Conservation (phyloP, 92 coral and sea anemone genomes). For the Heliopora coerulea region DNA sequence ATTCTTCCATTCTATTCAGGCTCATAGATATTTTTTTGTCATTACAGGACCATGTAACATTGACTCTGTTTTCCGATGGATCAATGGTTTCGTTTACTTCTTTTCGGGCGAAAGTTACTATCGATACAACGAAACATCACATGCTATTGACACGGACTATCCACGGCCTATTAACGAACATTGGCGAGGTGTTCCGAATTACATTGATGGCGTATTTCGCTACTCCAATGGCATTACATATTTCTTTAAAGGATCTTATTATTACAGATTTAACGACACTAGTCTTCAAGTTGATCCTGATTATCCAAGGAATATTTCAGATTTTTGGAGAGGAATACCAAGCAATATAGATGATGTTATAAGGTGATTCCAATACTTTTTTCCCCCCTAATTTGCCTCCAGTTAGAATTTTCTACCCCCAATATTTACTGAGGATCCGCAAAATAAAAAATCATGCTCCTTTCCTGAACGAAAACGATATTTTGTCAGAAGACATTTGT, state of each 20-base stretch:
- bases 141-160: conserved; percentile 73
- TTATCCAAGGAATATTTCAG: conserved; percentile 66
- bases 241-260: conserved; percentile 77
- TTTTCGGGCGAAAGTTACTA: conserved; percentile 80
- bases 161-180: conserved; percentile 73
- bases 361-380: background rate
- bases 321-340: conserved; percentile 81
- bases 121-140: conserved; percentile 72
- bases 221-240: conserved; percentile 83
- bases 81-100: conserved; percentile 69
- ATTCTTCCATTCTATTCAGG: too few relatives aligned
- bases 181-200: conserved; percentile 79
- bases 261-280: conserved; percentile 78
- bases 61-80: conserved; percentile 83
- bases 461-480: too few relatives aligned
- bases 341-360: conserved; percentile 80
- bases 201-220: conserved; percentile 78
- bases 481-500: too few relatives aligned
- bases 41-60: conserved; percentile 68
- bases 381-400: background rate
- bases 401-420: too few relatives aligned
- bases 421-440: too few relatives aligned
- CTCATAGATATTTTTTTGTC: too few relatives aligned
- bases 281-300: conserved; percentile 67
- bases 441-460: too few relatives aligned